phyloP scores from a whole-genome alignment of 2,888 invertebrate genomes.

The Leptarthrus brevirostris region DNA sequence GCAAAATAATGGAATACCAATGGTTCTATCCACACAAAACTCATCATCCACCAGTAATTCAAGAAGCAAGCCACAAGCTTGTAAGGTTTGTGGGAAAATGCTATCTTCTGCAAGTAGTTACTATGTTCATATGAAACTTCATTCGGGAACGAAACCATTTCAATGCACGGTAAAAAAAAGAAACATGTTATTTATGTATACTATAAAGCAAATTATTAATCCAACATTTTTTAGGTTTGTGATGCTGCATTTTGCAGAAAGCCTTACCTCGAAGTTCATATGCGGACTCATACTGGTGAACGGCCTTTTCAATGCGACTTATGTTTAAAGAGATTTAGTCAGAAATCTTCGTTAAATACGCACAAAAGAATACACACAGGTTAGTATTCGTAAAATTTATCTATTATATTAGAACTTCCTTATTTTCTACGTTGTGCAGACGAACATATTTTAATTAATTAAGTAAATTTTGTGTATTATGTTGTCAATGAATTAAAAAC shows the following conservation, averaged over 20 bases:
- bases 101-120: constrained; percentile 82
- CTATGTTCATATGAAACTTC: constrained; percentile 85
- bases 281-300: constrained; percentile 69
- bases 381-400: constrained; percentile 65
- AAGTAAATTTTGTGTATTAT: constrained; percentile 15
- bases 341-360: constrained; percentile 78
- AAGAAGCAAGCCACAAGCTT: constrained; percentile 78
- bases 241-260: constrained; percentile 84
- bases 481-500: constrained; percentile 37
- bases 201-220: neutral
- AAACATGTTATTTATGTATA: too few species aligned
- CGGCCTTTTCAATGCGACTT: constrained; percentile 73
- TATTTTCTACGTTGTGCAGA: constrained; percentile 23
- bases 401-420: neutral
- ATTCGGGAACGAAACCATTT: constrained; percentile 84
- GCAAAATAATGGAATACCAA: constrained; percentile 56
- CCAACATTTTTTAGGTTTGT: constrained; percentile 69
- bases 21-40: constrained; percentile 55
- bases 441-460: constrained; percentile 36
- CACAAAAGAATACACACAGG: constrained; percentile 78
- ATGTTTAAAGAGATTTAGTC: constrained; percentile 78
- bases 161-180: constrained; percentile 72
- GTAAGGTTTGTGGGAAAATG: constrained; percentile 82
- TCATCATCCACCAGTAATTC: constrained; percentile 64
- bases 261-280: constrained; percentile 83